These are phyloP conservation scores for Leucophora obtusa DNA, from an alignment of 2,888 invertebrate species.

Conservation along the genomic window DNA sequence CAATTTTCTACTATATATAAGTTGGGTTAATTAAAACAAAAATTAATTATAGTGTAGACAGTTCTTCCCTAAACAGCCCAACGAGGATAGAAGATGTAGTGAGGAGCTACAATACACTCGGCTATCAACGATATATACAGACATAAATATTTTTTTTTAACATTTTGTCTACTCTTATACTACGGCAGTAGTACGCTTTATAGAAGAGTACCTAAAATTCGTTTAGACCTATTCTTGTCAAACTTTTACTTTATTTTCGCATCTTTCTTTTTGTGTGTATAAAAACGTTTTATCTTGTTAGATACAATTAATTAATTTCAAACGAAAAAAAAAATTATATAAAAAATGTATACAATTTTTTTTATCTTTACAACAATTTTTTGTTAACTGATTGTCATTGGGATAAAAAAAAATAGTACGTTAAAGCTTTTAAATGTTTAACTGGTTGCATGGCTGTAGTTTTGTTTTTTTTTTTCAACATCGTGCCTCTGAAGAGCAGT, in stretches of 20 bases:
- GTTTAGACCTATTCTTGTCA: background rate
- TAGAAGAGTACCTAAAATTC: constrained; percentile 8
- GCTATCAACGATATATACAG: no score
- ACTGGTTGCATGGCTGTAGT: constrained; percentile 32
- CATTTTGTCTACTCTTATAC: no score
- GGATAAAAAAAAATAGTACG: constrained; percentile 16
- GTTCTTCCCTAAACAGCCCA: no score
- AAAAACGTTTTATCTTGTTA: constrained; percentile 62
- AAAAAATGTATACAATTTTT: constrained; percentile 44
- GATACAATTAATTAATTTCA: constrained; percentile 59
- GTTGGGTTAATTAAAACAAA: no score
- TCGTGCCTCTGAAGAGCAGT: constrained; percentile 38
- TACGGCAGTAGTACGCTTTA: no score
- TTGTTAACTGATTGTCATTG: constrained; percentile 53
- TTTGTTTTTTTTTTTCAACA: constrained; percentile 28
- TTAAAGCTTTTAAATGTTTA: constrained; percentile 51
- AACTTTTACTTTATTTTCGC: constrained; percentile 12
- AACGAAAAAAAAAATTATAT: constrained; percentile 7
- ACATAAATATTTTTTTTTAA: no score
- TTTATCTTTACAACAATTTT: constrained; percentile 42
- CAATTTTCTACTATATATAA: no score
- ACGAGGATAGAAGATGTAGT: no score
- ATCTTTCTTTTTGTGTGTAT: constrained; percentile 2
- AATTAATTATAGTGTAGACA: no score
- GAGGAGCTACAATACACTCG: no score